A percentile compares a stretch with the other conserved stretches of the same genome.
Evolutionary conservation across 92 coral and sea anemone genomes (phyloP).

Genomic region (Muricea muricata): DNA sequence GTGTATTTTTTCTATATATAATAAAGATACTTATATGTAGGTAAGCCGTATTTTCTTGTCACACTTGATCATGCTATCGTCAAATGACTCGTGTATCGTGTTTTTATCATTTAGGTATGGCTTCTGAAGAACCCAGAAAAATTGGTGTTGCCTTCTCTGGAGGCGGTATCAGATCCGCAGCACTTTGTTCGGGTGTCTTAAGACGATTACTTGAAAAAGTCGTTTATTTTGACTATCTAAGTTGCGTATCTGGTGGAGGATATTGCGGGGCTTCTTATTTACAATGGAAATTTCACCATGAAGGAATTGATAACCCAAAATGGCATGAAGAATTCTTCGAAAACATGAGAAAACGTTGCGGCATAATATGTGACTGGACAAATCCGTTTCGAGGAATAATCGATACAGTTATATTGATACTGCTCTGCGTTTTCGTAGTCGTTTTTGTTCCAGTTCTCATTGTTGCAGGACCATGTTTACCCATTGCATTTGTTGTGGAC

Average conservation of each 20-base stretch:
- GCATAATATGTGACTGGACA: constrained; percentile 68
- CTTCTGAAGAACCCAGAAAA: constrained; percentile 33
- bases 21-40: too few species aligned
- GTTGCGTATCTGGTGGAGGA: constrained; percentile 94
- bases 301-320: constrained; percentile 71
- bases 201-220: constrained; percentile 80
- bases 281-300: constrained; percentile 91
- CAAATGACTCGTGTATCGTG: too few species aligned
- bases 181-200: constrained; percentile 73
- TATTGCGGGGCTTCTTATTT: constrained; percentile 79
- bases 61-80: too few species aligned
- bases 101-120: not conserved
- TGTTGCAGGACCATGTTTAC: constrained; percentile 69
- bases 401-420: constrained; percentile 58
- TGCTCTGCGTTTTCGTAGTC: constrained; percentile 47
- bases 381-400: constrained; percentile 66
- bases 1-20: too few species aligned
- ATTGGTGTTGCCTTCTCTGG: constrained; percentile 76
- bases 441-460: constrained; percentile 67
- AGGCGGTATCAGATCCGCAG: constrained; percentile 77
- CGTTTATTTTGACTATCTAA: constrained; percentile 72
- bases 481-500: constrained; percentile 71
- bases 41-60: too few species aligned
- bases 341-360: constrained; percentile 63
- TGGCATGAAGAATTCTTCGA: constrained; percentile 88